Evolutionary conservation across 2,113 vertebrate genomes (phyloP).

Genomic region (Gorilla gorilla): DNA sequence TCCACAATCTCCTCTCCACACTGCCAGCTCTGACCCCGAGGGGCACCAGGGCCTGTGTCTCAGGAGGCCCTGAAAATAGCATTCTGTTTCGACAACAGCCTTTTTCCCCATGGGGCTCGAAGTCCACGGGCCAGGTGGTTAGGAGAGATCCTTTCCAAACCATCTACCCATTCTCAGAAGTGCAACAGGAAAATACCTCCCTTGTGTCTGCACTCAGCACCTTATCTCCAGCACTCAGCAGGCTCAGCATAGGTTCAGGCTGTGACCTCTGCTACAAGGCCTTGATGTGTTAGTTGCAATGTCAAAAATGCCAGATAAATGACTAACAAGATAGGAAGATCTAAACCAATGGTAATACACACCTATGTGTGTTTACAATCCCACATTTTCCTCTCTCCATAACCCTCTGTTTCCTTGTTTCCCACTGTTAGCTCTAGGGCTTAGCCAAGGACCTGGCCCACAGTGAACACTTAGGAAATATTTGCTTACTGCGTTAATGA

Average conservation of each 20-base stretch:
- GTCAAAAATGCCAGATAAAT: fast-evolving
- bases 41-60: neutral
- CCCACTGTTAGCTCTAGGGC: fast-evolving
- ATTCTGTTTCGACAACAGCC: neutral
- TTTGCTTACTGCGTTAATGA: neutral
- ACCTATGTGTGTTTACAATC: fast-evolving
- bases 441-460: neutral
- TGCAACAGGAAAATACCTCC: fast-evolving
- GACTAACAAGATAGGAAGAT: fast-evolving
- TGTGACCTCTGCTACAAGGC: fast-evolving
- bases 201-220: fast-evolving
- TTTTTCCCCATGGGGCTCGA: neutral
- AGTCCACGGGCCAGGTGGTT: fast-evolving
- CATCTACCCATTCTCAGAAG: neutral
- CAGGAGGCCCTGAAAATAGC: neutral
- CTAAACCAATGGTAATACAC: fast-evolving
- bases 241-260: neutral
- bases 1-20: fast-evolving
- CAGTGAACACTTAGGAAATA: neutral
- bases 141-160: neutral
- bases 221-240: too few species aligned
- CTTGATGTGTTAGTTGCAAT: fast-evolving
- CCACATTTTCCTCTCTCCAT: fast-evolving
- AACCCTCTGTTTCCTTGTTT: too few species aligned
- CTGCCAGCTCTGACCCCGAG: fast-evolving